Evolutionary conservation across 2,797 vertebrate species (phyloP).

Genomic region (Sylvilagus floridanus): DNA sequence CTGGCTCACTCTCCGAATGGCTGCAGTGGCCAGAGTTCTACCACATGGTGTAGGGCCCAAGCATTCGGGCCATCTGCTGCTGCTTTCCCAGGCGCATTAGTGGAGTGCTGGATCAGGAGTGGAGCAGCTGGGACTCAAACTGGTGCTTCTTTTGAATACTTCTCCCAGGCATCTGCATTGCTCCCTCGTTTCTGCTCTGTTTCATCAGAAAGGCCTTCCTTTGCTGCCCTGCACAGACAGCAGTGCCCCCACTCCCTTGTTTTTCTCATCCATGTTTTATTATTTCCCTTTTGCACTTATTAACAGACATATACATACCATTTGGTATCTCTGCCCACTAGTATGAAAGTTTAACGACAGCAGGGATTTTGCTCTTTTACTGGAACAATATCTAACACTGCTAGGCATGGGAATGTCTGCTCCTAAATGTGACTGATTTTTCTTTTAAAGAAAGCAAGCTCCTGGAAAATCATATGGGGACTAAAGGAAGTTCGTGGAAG

Average conservation of each 20-base stretch:
- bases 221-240: neutral
- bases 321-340: neutral
- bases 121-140: too few relatives aligned
- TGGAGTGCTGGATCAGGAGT: too few relatives aligned
- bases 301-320: neutral
- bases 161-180: neutral
- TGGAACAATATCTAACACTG: neutral
- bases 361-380: neutral
- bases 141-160: neutral
- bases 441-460: too few relatives aligned
- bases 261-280: neutral
- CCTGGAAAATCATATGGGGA: too few relatives aligned
- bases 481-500: too few relatives aligned
- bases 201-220: neutral
- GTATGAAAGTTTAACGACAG: neutral
- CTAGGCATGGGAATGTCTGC: neutral
- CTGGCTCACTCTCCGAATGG: too few relatives aligned
- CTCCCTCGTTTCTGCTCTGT: neutral
- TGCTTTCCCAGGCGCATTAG: too few relatives aligned
- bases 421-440: neutral
- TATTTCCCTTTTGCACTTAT: neutral
- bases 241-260: neutral
- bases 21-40: too few relatives aligned
- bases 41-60: too few relatives aligned
- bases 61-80: too few relatives aligned